phyloP scores from a whole-genome alignment of 2,888 invertebrate species.

The Troilus luridus region DNA sequence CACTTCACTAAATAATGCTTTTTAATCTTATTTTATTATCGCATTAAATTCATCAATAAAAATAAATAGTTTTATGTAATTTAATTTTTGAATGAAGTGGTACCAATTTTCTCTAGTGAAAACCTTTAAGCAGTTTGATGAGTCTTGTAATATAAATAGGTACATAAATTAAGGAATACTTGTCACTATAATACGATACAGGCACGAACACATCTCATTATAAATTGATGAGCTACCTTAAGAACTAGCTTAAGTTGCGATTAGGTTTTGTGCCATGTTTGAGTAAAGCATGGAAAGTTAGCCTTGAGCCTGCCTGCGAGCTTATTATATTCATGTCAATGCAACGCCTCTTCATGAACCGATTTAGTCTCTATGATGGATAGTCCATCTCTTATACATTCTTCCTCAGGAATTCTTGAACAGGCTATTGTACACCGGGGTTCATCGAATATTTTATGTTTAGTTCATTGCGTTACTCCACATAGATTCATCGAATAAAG shows the following conservation, averaged over 20 bases:
- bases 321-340: slow-evolving; percentile 1
- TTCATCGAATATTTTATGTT: not conserved
- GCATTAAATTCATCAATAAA: too few relatives aligned
- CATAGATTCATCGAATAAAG: not conserved
- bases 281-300: not conserved
- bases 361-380: not conserved
- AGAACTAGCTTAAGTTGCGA: not conserved
- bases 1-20: too few relatives aligned
- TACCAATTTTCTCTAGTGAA: too few relatives aligned
- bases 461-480: not conserved
- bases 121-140: too few relatives aligned
- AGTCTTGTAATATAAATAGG: too few relatives aligned
- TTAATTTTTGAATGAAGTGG: too few relatives aligned
- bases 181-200: too few relatives aligned
- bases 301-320: not conserved
- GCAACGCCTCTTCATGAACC: not conserved
- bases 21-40: too few relatives aligned
- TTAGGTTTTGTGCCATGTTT: not conserved
- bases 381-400: not conserved
- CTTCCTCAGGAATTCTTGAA: not conserved
- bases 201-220: not conserved
- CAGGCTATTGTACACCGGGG: not conserved
- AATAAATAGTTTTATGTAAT: too few relatives aligned
- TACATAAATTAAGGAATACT: too few relatives aligned
- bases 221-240: not conserved